Percentiles rank a stretch among this genome's conserved stretches.
Evolutionary conservation across 2,113 vertebrate genomes (phyloP).

Genomic region (Egretta garzetta): DNA sequence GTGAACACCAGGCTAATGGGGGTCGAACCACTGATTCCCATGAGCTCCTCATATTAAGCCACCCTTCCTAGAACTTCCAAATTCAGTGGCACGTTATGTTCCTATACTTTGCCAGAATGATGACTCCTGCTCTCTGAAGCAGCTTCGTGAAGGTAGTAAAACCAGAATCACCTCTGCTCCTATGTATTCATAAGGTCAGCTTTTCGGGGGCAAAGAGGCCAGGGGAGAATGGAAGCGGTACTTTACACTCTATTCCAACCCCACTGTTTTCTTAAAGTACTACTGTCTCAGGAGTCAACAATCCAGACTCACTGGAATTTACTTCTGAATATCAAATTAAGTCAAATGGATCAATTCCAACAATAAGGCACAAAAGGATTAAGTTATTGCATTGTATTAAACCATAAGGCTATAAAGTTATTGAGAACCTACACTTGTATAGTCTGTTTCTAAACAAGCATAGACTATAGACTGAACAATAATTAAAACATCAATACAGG

Average conservation of each 20-base stretch:
- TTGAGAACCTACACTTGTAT: neutral
- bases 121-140: neutral
- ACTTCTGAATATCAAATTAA: neutral
- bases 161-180: neutral
- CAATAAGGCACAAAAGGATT: neutral
- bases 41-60: neutral
- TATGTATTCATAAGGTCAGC: neutral
- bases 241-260: neutral
- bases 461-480: neutral
- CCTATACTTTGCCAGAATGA: neutral
- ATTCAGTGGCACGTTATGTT: neutral
- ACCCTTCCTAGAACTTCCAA: neutral
- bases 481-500: neutral
- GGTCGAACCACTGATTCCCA: neutral
- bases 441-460: neutral
- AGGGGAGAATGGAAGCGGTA: neutral
- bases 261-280: neutral
- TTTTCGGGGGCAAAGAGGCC: neutral
- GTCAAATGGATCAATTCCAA: neutral
- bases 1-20: neutral
- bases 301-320: neutral
- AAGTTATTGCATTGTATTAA: neutral
- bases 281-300: neutral
- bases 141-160: neutral
- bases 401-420: neutral